A percentile compares a stretch with the other conserved stretches of the same genome.
These are phyloP conservation scores for Schizothorax lantsangensis DNA, from an alignment of 2,797 vertebrate genomes.

Conservation along the genomic window DNA sequence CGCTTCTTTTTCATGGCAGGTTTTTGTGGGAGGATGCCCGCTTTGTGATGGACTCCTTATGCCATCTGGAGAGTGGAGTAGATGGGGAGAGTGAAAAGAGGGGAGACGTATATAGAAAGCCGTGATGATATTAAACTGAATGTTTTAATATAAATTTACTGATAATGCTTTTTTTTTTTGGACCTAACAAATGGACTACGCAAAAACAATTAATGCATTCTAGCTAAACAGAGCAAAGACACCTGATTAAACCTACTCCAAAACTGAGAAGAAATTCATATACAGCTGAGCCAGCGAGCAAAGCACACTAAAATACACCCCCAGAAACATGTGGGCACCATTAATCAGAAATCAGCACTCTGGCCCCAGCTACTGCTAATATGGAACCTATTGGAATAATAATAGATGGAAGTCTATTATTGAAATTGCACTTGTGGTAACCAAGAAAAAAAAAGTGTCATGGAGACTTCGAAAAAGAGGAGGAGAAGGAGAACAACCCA, in stretches of 20 bases:
- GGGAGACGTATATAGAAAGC: not conserved
- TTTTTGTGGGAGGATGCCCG: slow-evolving; percentile 48
- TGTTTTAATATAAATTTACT: not conserved
- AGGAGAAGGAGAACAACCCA: slow-evolving; percentile 56
- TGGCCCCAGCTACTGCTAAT: slow-evolving; percentile 17
- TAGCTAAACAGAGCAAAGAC: slow-evolving; percentile 1
- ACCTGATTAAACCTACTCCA: not conserved
- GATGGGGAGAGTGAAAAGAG: slow-evolving; percentile 57
- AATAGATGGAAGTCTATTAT: slow-evolving; percentile 33
- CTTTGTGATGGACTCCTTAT: slow-evolving; percentile 56
- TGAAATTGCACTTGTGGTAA: slow-evolving; percentile 37
- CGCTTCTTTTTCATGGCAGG: slow-evolving; percentile 30
- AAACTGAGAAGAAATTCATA: not conserved
- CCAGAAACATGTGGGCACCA: slow-evolving; percentile 3
- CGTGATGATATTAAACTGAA: slow-evolving; percentile 64
- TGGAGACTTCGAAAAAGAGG: slow-evolving; percentile 50
- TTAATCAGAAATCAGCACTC: slow-evolving; percentile 33
- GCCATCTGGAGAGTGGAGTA: slow-evolving; percentile 67
- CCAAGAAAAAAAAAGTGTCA: slow-evolving; percentile 55
- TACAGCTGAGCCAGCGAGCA: not conserved
- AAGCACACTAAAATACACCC: slow-evolving; percentile 25
- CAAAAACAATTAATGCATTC: not conserved
- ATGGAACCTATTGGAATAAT: slow-evolving; percentile 26
- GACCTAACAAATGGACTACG: not conserved
- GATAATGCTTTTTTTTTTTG: not conserved